Base-by-base conservation (phyloP, 2,797 vertebrate species). In the Serranus cabrilla region DNA sequence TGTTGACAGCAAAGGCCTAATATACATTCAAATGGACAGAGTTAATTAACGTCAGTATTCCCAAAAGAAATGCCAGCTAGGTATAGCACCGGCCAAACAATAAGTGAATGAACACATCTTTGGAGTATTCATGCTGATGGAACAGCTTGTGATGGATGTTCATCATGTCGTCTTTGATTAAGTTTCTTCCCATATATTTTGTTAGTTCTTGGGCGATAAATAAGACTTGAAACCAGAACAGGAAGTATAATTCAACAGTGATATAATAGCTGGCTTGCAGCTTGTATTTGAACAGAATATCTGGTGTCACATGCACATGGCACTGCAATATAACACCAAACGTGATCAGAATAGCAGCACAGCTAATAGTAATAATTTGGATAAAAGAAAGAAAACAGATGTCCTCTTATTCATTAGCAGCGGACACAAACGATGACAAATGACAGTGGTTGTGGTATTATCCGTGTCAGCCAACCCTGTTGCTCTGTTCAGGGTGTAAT, bases 401-500 rank as follows among this genome's bases (percentile, higher is more conserved):
- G 71, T 66, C 66, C 40, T 60, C 34, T 68, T 72, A 58, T 77
- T 86, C 71, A 80, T 86, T 86, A 90, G 67, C 54, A 51, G 65
- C 21, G 16, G 73, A 75, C 83, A 76, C 71, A 89, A 82, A 91
- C 16, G 56, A 87, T 89, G 86, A 91, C 76, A 82, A 78, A 89
- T 83, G 82, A 80, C 25, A 20, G 62, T 2, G 69, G 59, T 70
- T 76, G 82, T 39, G 60, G 74, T 80, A 60, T 88, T 71, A 82
- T 87, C 73, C 65, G 3, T 86, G 81, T 86, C 82, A 80, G 84
- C 85, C 77, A 51, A 86, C 80, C 76, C 80, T 67, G 83, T 85
- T 83, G 84, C 84, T 86, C 83, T 74, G 81, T 81, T 88, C 86
- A 45, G 82, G 55, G 76, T 87, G 77, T 85, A 87, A 90, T 89